Evolutionary conservation across 2,888 invertebrate genomes (phyloP).

Genomic region (Therioaphis trifolii): DNA sequence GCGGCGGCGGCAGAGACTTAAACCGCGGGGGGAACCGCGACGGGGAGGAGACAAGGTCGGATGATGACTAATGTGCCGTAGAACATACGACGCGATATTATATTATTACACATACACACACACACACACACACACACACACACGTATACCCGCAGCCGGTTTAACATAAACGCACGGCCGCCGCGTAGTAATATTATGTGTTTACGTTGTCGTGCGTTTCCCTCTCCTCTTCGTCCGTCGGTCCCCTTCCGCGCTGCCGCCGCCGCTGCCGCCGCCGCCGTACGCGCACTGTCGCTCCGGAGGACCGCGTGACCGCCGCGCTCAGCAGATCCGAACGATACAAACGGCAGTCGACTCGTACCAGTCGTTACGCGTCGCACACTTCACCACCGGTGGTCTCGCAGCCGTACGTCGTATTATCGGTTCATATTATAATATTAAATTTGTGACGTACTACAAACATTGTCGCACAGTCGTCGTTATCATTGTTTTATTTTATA

Average conservation of each 20-base stretch:
- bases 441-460: not conserved
- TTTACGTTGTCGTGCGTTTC: conserved; percentile 4
- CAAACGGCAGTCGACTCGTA: not conserved
- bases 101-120: too few relatives aligned
- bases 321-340: conserved; percentile 8
- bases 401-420: not conserved
- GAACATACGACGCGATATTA: not conserved
- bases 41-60: conserved; percentile 2
- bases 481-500: too few relatives aligned
- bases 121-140: too few relatives aligned
- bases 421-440: not conserved
- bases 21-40: not conserved
- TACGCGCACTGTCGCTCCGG: not conserved
- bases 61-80: conserved; percentile 1
- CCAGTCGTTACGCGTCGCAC: not conserved
- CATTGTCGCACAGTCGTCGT: not conserved
- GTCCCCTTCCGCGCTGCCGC: not conserved
- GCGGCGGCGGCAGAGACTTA: not conserved
- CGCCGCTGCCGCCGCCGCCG: not conserved
- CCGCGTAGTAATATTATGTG: not conserved
- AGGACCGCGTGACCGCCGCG: not conserved
- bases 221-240: not conserved
- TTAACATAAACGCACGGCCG: not conserved
- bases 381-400: not conserved
- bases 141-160: not conserved